Evolutionary conservation across 2,797 vertebrate species (phyloP), one percentile per base, ranked within the genome.

Genomic region (Eospalax fontanierii): DNA sequence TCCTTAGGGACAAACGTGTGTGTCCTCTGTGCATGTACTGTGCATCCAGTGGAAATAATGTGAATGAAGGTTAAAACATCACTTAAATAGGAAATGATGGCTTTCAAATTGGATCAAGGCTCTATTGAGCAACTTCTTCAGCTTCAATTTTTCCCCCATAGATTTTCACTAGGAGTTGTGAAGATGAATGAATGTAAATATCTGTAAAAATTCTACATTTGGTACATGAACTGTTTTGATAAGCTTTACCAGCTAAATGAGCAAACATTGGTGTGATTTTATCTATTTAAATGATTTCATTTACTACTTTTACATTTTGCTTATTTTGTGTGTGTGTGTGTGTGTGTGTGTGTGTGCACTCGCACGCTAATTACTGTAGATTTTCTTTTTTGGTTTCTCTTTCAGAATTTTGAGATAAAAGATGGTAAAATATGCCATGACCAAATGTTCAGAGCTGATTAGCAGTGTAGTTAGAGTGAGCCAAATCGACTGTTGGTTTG

Each of bases 251-350:
- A 78, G 90, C 68, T 68, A 91, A 91, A 57, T 90, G 90, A 93
- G 83, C 92, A 96, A 97, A 97, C 84, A 87, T 61, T 89, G 46
- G 63, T 96, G 84, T 94, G 92, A 96, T 89, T 94, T 94, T 89
- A 83, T 90, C 79, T 91, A 89, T 91, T 92, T 87, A 87, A 95
- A 81, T 96, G 81, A 95, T 38, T 97, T 86, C 91, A n/a, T 93
- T 82, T 95, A n/a, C 80, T 90, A 50, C 66, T 57, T 71, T 92
- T 85, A 80, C 46, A 79, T 91, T 96, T 91, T 89, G 66, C 83
- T 84, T 84, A 43, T 84, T 18, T 18, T 89, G 30, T 18, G 43
- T 18, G 30, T 18, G 24, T 40, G 26, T 28, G 59, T 80, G 85
- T 78, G 54, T 28, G 28, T 92, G 35, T 61, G 54, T 38, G n/a